phyloP scores from a whole-genome alignment of 2,797 vertebrate genomes.

The Netta rufina region DNA sequence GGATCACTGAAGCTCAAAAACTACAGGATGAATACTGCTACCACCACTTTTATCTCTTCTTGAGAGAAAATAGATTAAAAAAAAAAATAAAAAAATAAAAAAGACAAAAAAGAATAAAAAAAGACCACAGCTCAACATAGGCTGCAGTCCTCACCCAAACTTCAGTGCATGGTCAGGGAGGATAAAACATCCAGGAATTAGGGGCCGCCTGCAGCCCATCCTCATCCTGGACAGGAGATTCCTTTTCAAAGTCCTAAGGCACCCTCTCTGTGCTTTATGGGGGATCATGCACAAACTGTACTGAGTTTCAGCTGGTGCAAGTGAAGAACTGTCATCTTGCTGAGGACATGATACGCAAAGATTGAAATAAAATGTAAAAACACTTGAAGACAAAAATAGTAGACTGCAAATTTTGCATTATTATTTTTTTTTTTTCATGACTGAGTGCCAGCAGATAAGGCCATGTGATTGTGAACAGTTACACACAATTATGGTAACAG shows the following conservation, averaged over 20 bases:
- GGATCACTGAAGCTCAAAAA: not conserved
- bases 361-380: not conserved
- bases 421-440: not conserved
- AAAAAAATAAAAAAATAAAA: not conserved
- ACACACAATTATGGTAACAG: not conserved
- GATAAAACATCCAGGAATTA: not conserved
- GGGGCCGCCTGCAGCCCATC: not conserved
- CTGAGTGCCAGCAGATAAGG: not conserved
- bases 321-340: not conserved
- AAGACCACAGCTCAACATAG: not conserved
- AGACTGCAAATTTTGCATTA: not conserved
- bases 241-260: not conserved
- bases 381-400: not conserved
- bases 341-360: not conserved
- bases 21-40: not conserved
- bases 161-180: not conserved
- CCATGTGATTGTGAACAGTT: not conserved
- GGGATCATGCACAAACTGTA: not conserved
- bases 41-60: not conserved
- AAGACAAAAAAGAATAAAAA: not conserved
- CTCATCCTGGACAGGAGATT: no score
- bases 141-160: not conserved
- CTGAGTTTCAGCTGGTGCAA: not conserved
- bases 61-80: not conserved
- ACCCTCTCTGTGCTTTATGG: not conserved